Evolutionary conservation across 2,888 invertebrate species (phyloP).

Genomic region (Steromphala cineraria): DNA sequence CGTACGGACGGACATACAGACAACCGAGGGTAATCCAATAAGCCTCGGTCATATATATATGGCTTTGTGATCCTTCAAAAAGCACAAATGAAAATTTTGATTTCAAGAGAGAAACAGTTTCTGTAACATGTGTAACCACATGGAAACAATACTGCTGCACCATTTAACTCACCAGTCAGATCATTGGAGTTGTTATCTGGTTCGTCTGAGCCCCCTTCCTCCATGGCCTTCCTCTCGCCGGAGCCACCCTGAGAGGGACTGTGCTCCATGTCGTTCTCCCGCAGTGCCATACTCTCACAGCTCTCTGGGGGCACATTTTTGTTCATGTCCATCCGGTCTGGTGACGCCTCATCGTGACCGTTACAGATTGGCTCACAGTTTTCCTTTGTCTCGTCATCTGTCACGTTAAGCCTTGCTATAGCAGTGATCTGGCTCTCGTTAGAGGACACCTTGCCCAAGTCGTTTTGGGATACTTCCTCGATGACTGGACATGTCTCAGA

Average conservation of each 20-base stretch:
- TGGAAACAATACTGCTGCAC: not conserved
- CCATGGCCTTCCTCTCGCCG: not conserved
- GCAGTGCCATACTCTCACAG: slow-evolving; percentile 39
- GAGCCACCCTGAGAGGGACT: slow-evolving; percentile 1
- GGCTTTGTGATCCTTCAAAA: too few relatives aligned
- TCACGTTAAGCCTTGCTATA: slow-evolving; percentile 33
- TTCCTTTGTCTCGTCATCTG: slow-evolving; percentile 23
- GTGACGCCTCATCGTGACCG: slow-evolving; percentile 41
- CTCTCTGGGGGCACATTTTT: not conserved
- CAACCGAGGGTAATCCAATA: too few relatives aligned
- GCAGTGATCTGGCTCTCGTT: slow-evolving; percentile 27
- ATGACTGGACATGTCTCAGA: not conserved
- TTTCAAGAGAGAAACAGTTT: too few relatives aligned
- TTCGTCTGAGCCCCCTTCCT: not conserved
- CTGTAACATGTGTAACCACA: too few relatives aligned
- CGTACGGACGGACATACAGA: too few relatives aligned
- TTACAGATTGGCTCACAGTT: slow-evolving; percentile 48
- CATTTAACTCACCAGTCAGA: not conserved
- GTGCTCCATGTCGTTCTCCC: slow-evolving; percentile 26
- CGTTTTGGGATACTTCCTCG: not conserved
- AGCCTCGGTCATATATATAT: too few relatives aligned
- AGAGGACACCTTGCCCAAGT: slow-evolving; percentile 24
- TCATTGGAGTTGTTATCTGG: not conserved
- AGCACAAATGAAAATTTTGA: too few relatives aligned
- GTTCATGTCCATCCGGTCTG: not conserved